phyloP scores from a whole-genome alignment of 2,797 vertebrate species.

The Antrozous pallidus region DNA sequence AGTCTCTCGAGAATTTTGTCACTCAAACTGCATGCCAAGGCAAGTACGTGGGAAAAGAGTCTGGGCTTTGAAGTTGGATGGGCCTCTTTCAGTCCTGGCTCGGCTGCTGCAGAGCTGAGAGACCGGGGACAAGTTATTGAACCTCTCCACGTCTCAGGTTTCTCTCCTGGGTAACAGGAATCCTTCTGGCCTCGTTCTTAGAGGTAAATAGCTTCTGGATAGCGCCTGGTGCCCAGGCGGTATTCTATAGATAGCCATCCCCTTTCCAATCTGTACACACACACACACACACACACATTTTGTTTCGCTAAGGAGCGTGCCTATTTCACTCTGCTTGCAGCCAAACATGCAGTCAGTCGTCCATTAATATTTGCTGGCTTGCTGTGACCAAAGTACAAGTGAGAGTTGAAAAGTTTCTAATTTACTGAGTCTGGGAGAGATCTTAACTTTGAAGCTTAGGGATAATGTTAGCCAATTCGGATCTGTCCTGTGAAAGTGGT shows the following conservation, averaged over 20 bases:
- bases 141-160: not conserved
- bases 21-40: not conserved
- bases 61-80: not conserved
- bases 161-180: not conserved
- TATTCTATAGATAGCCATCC: not conserved
- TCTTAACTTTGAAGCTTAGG: slow-evolving; percentile 8
- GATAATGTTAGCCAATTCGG: not conserved
- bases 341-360: not conserved
- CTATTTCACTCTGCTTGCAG: not conserved
- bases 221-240: not conserved
- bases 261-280: too few relatives aligned
- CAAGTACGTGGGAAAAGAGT: not conserved
- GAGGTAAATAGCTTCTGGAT: not conserved
- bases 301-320: not conserved
- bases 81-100: not conserved
- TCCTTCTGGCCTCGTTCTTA: not conserved
- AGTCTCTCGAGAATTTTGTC: not conserved
- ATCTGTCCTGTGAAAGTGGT: not conserved
- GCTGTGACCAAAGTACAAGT: not conserved
- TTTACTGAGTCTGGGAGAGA: not conserved
- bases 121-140: not conserved
- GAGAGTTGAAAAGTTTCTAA: not conserved
- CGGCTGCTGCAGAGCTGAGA: not conserved
- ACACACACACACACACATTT: not conserved
- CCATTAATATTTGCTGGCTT: not conserved